Evolutionary conservation across 2,797 vertebrate genomes (phyloP), one percentile per base, ranked within the genome.

Genomic region (Sebastes kiyomatsui): DNA sequence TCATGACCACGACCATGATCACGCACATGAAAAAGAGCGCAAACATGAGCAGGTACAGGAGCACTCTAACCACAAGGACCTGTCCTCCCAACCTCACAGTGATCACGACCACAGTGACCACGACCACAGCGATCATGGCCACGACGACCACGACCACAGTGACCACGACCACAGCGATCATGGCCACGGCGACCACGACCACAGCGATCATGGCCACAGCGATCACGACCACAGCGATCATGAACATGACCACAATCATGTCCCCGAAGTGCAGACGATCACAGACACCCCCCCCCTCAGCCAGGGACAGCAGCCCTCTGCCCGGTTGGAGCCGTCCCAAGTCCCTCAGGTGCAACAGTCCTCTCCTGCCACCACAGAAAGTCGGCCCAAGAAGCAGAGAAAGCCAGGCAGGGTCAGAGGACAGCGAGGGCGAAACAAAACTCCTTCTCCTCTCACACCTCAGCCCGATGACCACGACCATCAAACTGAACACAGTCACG

Each of bases 271-370:
- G 12, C 88, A 92, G 52, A 65, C 69, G 1, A 89, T 58, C 91
- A 92, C 56, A 94, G 95, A 56, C 80, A 82, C 67, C 67, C 56
- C 23, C 93, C 94, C 77, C 92, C 87, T 65, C 93, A 79, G 87
- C 7, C 95, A 95, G 69, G 94, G 87, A 1, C 96, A 83, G 35
- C 94, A 86, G 18, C 77, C 71, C 4, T 54, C 79, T 2, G 22
- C 49, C 14, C 77, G 49, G 5, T 0, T 3, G 4, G 70, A 82
- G 49, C 71, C 77, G 0, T 75, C 91, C 27, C 68, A 6, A 1
- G 42, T 0, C 13, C 70, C 75, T 10, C 79, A 59, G 55, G 72
- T 30, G 52, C 74, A 22, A 25, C 84, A 38, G 16, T 10, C 83
- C 25, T 38, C 90, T 32, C 20, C 75, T 22, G n/a, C 60, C 4